Evolutionary conservation across 2,888 invertebrate genomes (phyloP), one percentile per base, ranked within the genome.

Genomic region (Drosophila meridiana): DNA sequence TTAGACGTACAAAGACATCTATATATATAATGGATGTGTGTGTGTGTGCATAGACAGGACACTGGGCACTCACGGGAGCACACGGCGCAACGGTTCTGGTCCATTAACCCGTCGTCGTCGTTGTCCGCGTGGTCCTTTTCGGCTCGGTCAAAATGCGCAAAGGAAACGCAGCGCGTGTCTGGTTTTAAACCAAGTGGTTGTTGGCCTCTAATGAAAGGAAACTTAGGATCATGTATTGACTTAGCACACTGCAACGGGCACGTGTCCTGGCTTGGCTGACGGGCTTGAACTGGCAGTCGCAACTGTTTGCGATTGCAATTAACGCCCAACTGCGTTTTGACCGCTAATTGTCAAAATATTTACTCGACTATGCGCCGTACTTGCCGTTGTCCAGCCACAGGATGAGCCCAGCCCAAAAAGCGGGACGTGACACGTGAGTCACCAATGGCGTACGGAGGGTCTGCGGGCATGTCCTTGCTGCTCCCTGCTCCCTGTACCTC

Each of bases 261-360:
- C 90, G 83, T 80, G 82, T n/a, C 84, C 57, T 26, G 38, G 58
- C 40, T 56, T 26, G 38, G 58, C 40, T 56, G 56, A 14, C 56
- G 57, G 67, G 76, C 71, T 68, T 64, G 56, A 66, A 59, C 77
- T 65, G 69, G 63, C 34, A 20, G 34, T 52, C 34, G 50, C 34
- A 78, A 58, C 61, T 63, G 80, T 79, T 87, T 85, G 89, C 79
- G 67, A 67, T 83, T 79, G 88, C 90, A 88, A 90, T 90, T 87
- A 88, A 88, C 86, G 90, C 86, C 71, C 73, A 76, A 81, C 80
- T 83, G 34, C 73, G 78, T 69, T 83, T 68, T 88, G 90, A 90
- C 90, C 90, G 80, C 90, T 90, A 90, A 90, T 90, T 90, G 91
- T 90, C 87, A 89, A 90, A 90, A 90, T 90, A 90, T 90, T 90